A percentile compares a stretch with the other conserved stretches of the same genome.
Conservation (phyloP, 2,888 invertebrate genomes). For the Agrotis exclamationis region DNA sequence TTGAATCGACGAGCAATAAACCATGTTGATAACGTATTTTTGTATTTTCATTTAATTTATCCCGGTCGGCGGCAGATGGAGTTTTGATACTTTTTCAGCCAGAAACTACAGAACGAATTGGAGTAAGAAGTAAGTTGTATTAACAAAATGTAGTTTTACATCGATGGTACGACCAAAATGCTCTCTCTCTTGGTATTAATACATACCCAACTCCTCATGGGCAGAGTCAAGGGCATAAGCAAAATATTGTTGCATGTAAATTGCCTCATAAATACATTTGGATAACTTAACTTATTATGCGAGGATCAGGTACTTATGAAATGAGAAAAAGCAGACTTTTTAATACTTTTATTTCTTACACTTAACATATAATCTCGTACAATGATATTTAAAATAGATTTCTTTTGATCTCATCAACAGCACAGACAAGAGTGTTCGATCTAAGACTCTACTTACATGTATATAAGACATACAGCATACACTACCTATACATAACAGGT, state of each 20-base stretch:
- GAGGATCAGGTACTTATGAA: too few species aligned
- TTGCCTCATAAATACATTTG: not conserved
- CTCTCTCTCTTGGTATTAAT: too few species aligned
- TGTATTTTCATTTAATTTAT: conserved; percentile 32
- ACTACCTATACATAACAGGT: conserved; percentile 62
- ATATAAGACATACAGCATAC: conserved; percentile 55
- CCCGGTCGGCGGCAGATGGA: too few species aligned
- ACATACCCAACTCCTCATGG: too few species aligned
- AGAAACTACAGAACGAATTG: too few species aligned
- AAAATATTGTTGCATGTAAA: not conserved
- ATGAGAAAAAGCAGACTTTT: conserved; percentile 45
- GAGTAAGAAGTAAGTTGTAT: too few species aligned
- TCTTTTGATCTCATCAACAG: conserved; percentile 85
- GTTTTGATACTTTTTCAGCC: too few species aligned
- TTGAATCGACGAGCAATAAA: conserved; percentile 40
- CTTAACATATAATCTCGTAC: conserved; percentile 88
- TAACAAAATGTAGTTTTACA: too few species aligned
- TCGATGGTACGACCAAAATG: too few species aligned
- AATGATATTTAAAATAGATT: conserved; percentile 91
- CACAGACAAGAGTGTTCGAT: conserved; percentile 75
- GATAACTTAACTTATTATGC: not conserved
- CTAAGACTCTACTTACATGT: conserved; percentile 65
- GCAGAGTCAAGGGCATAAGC: too few species aligned
- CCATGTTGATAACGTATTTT: conserved; percentile 14
- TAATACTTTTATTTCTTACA: conserved; percentile 85